A percentile compares a stretch with the other conserved stretches of the same genome.
These are phyloP conservation scores for Coregonus suidteri DNA, from an alignment of 2,797 vertebrate genomes.

Conservation along the genomic window DNA sequence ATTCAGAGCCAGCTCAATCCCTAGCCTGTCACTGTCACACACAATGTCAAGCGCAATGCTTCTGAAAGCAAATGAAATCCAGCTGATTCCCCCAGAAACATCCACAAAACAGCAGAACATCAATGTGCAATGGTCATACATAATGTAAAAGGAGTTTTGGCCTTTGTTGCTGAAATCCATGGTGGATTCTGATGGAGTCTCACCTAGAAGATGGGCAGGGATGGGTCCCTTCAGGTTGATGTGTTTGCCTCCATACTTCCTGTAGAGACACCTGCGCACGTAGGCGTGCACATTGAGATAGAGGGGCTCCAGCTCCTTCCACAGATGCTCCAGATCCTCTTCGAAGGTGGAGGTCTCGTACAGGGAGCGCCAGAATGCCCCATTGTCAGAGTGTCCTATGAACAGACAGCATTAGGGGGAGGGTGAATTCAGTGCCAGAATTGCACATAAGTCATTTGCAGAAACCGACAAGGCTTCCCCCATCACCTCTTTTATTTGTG, in stretches of 20 bases:
- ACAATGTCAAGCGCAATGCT: conserved; percentile 59
- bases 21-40: conserved; percentile 58
- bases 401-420: background rate
- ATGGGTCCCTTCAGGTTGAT: conserved; percentile 93
- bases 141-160: conserved; percentile 38
- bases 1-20: conserved; percentile 38
- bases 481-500: background rate
- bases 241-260: conserved; percentile 79
- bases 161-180: conserved; percentile 27
- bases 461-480: background rate
- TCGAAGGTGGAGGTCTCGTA: conserved; percentile 91
- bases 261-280: conserved; percentile 86
- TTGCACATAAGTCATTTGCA: background rate
- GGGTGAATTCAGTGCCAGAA: background rate
- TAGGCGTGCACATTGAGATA: conserved; percentile 93
- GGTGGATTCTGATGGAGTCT: conserved; percentile 26
- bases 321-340: conserved; percentile 87
- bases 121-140: conserved; percentile 42
- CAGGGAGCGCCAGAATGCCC: conserved; percentile 89
- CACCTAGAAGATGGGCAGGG: conserved; percentile 94
- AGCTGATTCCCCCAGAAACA: conserved; percentile 53
- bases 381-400: conserved; percentile 85
- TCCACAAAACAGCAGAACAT: conserved; percentile 56
- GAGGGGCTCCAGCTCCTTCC: conserved; percentile 87
- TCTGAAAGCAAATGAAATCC: conserved; percentile 70